Evolutionary conservation across 2,888 invertebrate genomes (phyloP), one percentile per base, ranked within the genome.

Genomic region (Holacanthella duospinosa): DNA sequence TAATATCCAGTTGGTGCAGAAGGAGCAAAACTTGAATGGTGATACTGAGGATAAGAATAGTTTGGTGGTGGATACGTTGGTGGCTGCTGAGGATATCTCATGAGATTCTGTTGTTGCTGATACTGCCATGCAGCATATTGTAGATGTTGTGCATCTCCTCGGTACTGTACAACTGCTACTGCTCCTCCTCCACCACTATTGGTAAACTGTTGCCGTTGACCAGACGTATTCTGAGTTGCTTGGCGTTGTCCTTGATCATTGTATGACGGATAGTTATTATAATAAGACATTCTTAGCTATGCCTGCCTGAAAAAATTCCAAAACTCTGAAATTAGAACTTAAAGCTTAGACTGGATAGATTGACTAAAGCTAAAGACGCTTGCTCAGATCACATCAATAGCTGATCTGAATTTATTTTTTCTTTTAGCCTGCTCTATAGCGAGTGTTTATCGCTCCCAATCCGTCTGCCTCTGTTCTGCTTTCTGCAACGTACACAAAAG

Each of bases 21-120:
- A 12, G 6, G 54, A 3, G 27, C 25, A 16, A 4, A 9, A 48
- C 21, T 48, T 48, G 48, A 4, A 21, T 48, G n/a, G 21, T 36
- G 6, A 16, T 36, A 36, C 36, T 36, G 36, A 36, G 48, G 19
- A 48, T 55, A 29, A 6, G 27, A 6, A 55, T 55, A 55, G 55
- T 12, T 3, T 19, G 55, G 55, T 12, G 55, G 55, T 55, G 55
- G 55, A 28, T 12, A 29, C 21, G 55, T 55, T 26, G 55, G 55
- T 12, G 55, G 48, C 48, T 48, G 48, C n/a, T 21, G 19, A n/a
- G 19, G 19, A 21, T 48, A 48, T n/a, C 48, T 9, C 48, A 36
- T 36, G 9, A 48, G 21, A n/a, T 48, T 9, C 21, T 48, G 48
- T 21, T 48, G 48, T n/a, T 48, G 48, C 4, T 48, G 48, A 48